A percentile compares a stretch with the other conserved stretches of the same genome.
These are phyloP conservation scores for Apoderus coryli DNA, from an alignment of 2,888 invertebrate species.

Conservation along the genomic window DNA sequence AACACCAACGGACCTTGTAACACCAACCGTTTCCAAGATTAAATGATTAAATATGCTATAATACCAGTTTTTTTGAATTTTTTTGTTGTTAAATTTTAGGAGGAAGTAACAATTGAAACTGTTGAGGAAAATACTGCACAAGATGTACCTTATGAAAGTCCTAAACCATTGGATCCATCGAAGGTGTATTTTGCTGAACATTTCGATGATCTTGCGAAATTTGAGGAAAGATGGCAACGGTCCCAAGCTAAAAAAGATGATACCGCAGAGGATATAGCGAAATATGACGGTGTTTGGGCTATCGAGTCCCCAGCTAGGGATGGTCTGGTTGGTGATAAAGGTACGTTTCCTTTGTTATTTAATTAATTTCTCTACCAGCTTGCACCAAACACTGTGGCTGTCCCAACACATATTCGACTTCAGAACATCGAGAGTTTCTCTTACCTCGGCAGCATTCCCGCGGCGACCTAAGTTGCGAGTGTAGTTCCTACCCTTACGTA, in stretches of 20 bases:
- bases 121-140: constrained; percentile 24
- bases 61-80: constrained; percentile 1
- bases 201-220: constrained; percentile 63
- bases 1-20: no score
- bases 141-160: constrained; percentile 53
- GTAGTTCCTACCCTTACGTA: no score
- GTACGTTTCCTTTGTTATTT: neutral
- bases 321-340: constrained; percentile 61
- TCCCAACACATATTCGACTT: no score
- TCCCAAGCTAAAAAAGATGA: constrained; percentile 78
- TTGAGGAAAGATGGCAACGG: constrained; percentile 68
- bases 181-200: constrained; percentile 67
- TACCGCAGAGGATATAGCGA: constrained; percentile 75
- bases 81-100: constrained; percentile 15
- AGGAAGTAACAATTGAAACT: constrained; percentile 27
- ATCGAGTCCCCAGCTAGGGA: constrained; percentile 64
- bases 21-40: no score
- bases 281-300: constrained; percentile 80
- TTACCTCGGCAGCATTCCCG: no score
- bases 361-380: constrained; percentile 1
- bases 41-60: neutral
- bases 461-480: no score
- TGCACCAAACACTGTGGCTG: no score
- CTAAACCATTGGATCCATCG: constrained; percentile 43
- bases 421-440: no score